Evolutionary conservation across 2,888 invertebrate species (phyloP).

Genomic region (Prosapia bicincta): DNA sequence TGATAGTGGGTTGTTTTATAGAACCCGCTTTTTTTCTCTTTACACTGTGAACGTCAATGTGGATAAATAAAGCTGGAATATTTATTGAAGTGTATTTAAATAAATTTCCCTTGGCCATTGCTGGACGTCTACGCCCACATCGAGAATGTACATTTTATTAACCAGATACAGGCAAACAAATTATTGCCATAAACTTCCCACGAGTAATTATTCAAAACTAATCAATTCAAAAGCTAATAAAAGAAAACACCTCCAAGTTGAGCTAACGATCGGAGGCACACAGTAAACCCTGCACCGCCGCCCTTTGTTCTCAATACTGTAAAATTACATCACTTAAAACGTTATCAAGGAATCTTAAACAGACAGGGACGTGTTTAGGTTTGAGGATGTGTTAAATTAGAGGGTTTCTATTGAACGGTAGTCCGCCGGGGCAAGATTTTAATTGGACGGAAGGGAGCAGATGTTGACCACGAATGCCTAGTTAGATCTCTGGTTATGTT

Average conservation of each 20-base stretch:
- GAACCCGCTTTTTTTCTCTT: too few species aligned
- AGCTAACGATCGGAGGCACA: not conserved
- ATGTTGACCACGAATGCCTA: not conserved
- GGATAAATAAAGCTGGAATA: too few species aligned
- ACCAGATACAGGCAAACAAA: not conserved
- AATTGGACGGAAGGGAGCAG: not conserved
- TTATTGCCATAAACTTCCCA: constrained; percentile 2
- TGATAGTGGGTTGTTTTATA: too few species aligned
- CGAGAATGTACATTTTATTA: not conserved
- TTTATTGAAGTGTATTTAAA: too few species aligned
- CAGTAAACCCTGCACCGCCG: not conserved
- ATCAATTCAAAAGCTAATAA: not conserved
- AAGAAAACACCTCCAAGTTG: not conserved
- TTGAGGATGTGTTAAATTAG: not conserved
- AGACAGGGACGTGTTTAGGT: not conserved
- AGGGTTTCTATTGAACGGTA: not conserved
- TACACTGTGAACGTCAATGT: too few species aligned
- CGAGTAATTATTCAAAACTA: not conserved
- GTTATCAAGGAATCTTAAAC: not conserved
- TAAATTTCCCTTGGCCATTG: too few species aligned
- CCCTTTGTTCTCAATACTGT: not conserved
- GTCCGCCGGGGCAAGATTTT: not conserved
- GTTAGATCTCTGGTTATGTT: not conserved
- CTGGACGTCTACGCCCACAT: not conserved
- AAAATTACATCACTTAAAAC: not conserved